Evolutionary conservation across 2,797 vertebrate genomes (phyloP), one percentile per base, ranked within the genome.

Genomic region (Danio aesculapii): DNA sequence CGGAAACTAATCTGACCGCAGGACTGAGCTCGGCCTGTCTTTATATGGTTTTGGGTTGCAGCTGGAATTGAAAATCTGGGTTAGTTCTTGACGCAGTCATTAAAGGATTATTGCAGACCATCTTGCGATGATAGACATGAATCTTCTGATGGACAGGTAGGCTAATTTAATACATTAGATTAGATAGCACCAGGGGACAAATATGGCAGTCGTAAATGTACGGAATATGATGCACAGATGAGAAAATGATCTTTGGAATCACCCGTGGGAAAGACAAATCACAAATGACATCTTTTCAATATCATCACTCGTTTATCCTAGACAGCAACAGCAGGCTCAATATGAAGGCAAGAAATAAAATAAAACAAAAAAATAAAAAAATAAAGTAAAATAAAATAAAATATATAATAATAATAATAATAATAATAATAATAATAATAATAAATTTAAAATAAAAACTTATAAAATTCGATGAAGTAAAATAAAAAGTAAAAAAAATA

Each of bases 1-100:
- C 57, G 68, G 68, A 73, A 85, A 76, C 30, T 62, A 69, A 85
- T 85, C 55, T 79, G 63, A 79, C 81, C 66, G 46, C 41, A 72
- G 71, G 85, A 61, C 75, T 50, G n/a, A 50, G 52, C 17, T 19
- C 10, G 10, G 81, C 58, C 55, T 67, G 43, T 43, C 71, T 67
- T 68, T 63, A 41, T 41, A 47, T 30, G 19, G 30, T 16, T 59
- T 41, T 30, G 41, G 57, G 43, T 44, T 63, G 9, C 49, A 61
- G 47, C 69, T 58, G 57, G 47, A 79, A 59, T 13, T 58, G 14
- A 47, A 58, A 58, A 73, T 57, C 41, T 75, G 14, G 70, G 79
- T 75, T 74, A 50, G 0, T 12, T 57, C 46, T 16, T 49, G 47
- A 74, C 19, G 9, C 19, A 55, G 50, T 9, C 17, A 74, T 58